Conservation (phyloP, 2,888 invertebrate genomes). For the Limnephilus rhombicus region DNA sequence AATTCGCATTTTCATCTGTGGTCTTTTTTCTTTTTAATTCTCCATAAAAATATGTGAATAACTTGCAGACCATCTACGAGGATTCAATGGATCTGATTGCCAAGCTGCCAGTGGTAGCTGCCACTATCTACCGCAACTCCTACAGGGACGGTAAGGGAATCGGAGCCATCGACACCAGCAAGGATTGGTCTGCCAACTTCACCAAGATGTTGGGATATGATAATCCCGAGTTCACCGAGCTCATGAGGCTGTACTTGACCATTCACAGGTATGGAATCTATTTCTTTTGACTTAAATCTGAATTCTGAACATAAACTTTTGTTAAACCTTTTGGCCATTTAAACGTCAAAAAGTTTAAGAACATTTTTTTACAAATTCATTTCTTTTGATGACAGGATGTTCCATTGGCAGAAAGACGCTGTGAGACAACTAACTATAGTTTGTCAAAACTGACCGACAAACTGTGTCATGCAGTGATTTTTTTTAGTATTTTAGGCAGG, state of each 20-base stretch:
- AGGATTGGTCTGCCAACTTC: conserved; percentile 93
- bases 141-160: conserved; percentile 82
- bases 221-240: conserved; percentile 84
- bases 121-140: conserved; percentile 90
- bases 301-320: too few species aligned
- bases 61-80: conserved; percentile 79
- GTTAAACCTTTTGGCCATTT: too few species aligned
- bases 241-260: conserved; percentile 91
- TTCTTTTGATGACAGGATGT: too few species aligned
- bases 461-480: background rate
- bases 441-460: background rate
- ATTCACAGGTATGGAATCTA: conserved; percentile 80
- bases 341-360: too few species aligned
- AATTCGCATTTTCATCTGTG: background rate
- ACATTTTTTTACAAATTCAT: too few species aligned
- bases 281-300: background rate
- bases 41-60: background rate
- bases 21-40: background rate
- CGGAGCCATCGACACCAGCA: conserved; percentile 84
- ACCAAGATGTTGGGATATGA: conserved; percentile 89
- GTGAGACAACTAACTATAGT: background rate
- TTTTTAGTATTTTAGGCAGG: background rate
- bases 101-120: conserved; percentile 91
- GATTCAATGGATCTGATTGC: conserved; percentile 93
- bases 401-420: too few species aligned